Conservation (phyloP, 2,888 invertebrate species). For the Conops quadrifasciatus region DNA sequence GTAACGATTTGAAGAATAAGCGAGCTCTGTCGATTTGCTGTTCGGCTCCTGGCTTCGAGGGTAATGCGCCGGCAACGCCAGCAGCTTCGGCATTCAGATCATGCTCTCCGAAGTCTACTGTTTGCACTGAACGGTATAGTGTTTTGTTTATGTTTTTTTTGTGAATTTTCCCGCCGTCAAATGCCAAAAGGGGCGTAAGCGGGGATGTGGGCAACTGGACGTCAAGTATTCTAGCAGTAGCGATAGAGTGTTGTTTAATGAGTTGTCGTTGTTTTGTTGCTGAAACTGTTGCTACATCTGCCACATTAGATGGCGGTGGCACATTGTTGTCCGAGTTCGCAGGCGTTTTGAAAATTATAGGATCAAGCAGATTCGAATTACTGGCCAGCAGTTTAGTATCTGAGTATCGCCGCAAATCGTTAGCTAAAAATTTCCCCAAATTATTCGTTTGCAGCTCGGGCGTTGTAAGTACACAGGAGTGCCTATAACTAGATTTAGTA, state of each 20-base stretch:
- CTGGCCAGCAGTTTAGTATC: conserved; percentile 63
- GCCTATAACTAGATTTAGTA: conserved; percentile 62
- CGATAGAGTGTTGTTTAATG: conserved; percentile 51
- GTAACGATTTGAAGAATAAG: conserved; percentile 71
- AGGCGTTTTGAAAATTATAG: conserved; percentile 47
- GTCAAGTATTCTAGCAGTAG: conserved; percentile 59
- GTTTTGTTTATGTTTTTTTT: conserved; percentile 35
- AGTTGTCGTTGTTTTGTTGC: conserved; percentile 44
- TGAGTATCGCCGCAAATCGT: conserved; percentile 63
- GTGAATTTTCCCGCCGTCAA: conserved; percentile 40
- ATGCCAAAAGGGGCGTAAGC: conserved; percentile 52
- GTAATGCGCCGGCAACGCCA: conserved; percentile 36
- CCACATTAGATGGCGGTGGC: conserved; percentile 38
- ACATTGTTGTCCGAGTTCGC: conserved; percentile 29
- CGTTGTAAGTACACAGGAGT: conserved; percentile 58
- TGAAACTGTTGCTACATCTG: conserved; percentile 36
- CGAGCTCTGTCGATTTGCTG: conserved; percentile 55
- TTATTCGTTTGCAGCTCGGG: conserved; percentile 46
- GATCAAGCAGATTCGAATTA: conserved; percentile 50
- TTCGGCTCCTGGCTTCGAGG: conserved; percentile 23
- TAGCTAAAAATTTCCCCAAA: conserved; percentile 55
- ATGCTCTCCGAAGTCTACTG: conserved; percentile 48
- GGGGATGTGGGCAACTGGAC: conserved; percentile 57
- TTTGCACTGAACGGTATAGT: conserved; percentile 57
- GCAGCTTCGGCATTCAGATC: conserved; percentile 23